A percentile compares a stretch with the other conserved stretches of the same genome.
Evolutionary conservation across 2,888 invertebrate genomes (phyloP).

Genomic region (Scaptomyza caliginosa): DNA sequence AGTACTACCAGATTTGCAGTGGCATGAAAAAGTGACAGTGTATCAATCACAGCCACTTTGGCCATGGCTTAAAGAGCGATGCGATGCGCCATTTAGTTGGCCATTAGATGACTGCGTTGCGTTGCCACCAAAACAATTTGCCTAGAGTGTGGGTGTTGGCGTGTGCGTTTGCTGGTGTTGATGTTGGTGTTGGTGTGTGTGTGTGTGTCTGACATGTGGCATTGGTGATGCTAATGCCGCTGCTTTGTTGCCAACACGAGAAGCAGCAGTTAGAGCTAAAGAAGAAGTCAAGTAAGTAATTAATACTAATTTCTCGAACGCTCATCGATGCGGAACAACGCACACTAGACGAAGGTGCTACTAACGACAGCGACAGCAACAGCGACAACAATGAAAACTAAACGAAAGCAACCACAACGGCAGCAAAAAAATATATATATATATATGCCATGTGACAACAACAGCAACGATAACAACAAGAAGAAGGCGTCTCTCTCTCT

Average conservation of each 20-base stretch:
- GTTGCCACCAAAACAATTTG: conserved; percentile 51
- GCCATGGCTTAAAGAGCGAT: conserved; percentile 15
- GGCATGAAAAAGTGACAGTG: conserved; percentile 16
- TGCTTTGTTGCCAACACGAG: conserved; percentile 1
- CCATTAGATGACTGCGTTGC: conserved; percentile 33
- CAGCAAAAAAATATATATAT: conserved; percentile 10
- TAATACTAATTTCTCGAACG: conserved; percentile 68
- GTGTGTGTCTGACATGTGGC: conserved; percentile 29
- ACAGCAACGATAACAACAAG: conserved; percentile 17
- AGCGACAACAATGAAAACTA: conserved; percentile 14
- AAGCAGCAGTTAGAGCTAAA: neutral
- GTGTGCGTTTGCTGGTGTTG: neutral
- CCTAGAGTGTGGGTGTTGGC: neutral
- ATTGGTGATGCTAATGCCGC: too few relatives aligned
- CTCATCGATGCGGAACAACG: conserved; percentile 62
- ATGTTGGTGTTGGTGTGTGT: conserved; percentile 14
- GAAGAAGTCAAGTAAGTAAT: conserved; percentile 69
- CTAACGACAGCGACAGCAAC: conserved; percentile 29
- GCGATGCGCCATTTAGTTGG: conserved; percentile 48
- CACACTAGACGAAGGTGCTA: conserved; percentile 54
- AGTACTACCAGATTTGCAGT: neutral
- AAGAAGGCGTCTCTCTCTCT: too few relatives aligned
- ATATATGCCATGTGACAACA: conserved; percentile 3
- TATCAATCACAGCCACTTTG: conserved; percentile 46
- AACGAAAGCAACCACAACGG: conserved; percentile 15